Base-by-base conservation (phyloP, 2,888 invertebrate species). In the Hemaris fuciformis region DNA sequence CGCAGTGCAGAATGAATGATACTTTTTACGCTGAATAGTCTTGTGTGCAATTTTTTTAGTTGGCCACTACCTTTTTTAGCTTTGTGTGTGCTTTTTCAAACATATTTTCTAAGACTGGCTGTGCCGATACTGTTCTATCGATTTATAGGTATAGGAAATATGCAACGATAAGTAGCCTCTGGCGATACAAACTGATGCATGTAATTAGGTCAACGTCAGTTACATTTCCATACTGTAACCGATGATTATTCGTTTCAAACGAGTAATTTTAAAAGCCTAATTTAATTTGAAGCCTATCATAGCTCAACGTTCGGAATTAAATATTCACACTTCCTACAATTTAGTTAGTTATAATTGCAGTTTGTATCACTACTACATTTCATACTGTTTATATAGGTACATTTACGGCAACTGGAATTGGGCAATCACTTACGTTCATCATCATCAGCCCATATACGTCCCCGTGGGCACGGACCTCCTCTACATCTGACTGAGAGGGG, bases 1-100 rank as follows among this genome's bases (percentile, higher is more conserved):
- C 89, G 86, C 87, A 80, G 74, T 72, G 74, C 71, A 75, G 79
- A 80, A 80, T 87, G 79, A 87, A 86, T 87, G 87, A 85, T 86
- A 86, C 81, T 82, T 85, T 38, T 82, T 84, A 81, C 77, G 69
- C 69, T 85, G 86, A 86, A 85, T 84, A 84, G 83, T 77, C 71
- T 70, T 68, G 64, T 66, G 68, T 71, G 73, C 70, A 72, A n/a
- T 72, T 75, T 77, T 79, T 78, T 74, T 73, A 76, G 72, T 71
- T 74, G 70, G 71, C 66, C 65, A 68, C 75, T 67, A 68, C 59
- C 66, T 74, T 64, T 71, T 71, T 72, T 68, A 62, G 61, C 62
- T 66, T 70, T 57, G 41, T 27, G 34, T 43, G 41, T 25, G 31
- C 38, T 59, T 8, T 56, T 59, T 56, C 31, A 7, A n/a, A 22